A percentile compares a stretch with the other conserved stretches of the same genome.
Evolutionary conservation across 92 coral and sea anemone genomes (phyloP).

Genomic region (Heteractis magnifica): DNA sequence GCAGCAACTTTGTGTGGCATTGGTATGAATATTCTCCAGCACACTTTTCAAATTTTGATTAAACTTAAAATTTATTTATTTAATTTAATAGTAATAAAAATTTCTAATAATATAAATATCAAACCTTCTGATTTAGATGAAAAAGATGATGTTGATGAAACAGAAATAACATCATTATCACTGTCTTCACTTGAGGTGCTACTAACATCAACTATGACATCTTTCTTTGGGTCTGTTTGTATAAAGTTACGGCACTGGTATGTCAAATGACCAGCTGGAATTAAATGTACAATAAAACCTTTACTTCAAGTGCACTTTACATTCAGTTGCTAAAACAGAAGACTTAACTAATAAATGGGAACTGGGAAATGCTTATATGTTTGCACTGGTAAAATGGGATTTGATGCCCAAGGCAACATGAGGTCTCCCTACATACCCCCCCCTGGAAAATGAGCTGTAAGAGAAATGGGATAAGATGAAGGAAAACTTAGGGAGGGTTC

Average conservation of each 20-base stretch:
- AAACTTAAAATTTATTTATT: no score
- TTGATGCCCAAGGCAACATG: no score
- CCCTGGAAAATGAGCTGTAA: no score
- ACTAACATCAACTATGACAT: conserved; percentile 97
- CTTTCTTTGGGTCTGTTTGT: conserved; percentile 90
- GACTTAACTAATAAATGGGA: neutral
- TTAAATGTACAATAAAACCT: neutral
- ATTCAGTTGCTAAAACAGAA: neutral
- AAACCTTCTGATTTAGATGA: conserved; percentile 60
- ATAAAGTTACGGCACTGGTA: conserved; percentile 94
- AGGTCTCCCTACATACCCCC: no score
- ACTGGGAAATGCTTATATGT: no score
- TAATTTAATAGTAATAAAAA: no score
- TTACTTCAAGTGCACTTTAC: neutral
- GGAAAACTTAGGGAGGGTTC: no score
- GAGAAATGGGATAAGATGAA: no score
- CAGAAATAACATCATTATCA: conserved; percentile 60
- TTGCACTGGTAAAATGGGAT: no score
- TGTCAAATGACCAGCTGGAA: conserved; percentile 91
- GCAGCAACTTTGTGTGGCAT: no score
- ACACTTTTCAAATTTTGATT: no score
- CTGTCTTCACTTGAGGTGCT: conserved; percentile 97
- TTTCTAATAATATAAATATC: neutral
- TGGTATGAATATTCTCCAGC: no score
- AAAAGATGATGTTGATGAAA: conserved; percentile 76